Conservation (phyloP, 2,113 vertebrate species). For the Meleagris gallopavo region DNA sequence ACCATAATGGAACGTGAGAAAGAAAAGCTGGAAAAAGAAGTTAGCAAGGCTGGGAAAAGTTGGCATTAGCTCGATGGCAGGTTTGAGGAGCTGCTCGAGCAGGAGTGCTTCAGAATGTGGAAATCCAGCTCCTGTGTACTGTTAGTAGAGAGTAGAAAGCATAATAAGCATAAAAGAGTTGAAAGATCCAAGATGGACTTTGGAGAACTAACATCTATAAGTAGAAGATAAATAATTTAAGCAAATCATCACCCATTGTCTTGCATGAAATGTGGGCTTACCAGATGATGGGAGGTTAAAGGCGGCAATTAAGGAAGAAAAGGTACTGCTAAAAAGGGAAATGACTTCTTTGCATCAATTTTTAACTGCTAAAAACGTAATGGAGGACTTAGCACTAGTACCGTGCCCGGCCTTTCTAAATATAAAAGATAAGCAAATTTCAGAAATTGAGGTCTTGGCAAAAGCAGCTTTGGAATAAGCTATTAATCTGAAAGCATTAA, state of each 20-base stretch:
- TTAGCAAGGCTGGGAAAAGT: neutral
- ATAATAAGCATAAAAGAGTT: neutral
- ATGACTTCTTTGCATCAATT: neutral
- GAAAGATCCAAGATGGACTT: constrained; percentile 6
- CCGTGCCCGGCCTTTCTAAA: neutral
- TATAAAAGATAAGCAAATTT: constrained; percentile 46
- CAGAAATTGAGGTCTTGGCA: constrained; percentile 50
- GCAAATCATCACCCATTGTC: constrained; percentile 24
- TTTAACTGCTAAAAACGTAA: constrained; percentile 13
- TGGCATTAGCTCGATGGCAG: neutral
- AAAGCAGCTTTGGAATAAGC: constrained; percentile 47
- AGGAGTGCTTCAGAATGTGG: neutral
- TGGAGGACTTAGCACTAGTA: neutral
- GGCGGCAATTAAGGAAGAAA: neutral
- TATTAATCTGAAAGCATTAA: constrained; percentile 36
- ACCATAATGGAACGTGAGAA: neutral
- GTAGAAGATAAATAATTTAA: constrained; percentile 13
- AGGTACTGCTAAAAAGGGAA: neutral
- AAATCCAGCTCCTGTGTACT: neutral
- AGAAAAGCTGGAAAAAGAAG: neutral
- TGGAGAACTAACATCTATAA: neutral
- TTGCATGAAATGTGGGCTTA: neutral
- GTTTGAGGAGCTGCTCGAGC: constrained; percentile 30
- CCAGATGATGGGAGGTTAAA: neutral
- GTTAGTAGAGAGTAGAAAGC: neutral